These are phyloP conservation scores for Creontiades dilutus DNA, from an alignment of 2,888 invertebrate species.

Conservation along the genomic window DNA sequence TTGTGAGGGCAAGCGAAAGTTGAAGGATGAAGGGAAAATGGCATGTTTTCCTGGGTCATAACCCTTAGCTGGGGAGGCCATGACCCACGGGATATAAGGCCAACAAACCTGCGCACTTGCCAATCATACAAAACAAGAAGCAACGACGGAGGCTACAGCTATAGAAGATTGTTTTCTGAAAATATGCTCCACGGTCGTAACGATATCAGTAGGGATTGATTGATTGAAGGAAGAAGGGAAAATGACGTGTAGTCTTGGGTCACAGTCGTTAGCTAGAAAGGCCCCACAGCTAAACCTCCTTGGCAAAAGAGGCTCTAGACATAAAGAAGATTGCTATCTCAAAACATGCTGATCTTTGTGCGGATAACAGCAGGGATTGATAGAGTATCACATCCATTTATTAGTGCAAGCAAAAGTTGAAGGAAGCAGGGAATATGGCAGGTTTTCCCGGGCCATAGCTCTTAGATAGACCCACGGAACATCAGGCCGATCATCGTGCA, in stretches of 20 bases:
- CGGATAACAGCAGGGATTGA: background rate
- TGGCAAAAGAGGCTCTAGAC: too few species aligned
- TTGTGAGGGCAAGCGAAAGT: conserved; percentile 6
- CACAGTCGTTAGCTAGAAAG: background rate
- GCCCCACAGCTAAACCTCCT: too few species aligned
- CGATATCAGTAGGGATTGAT: background rate
- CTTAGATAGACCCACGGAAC: background rate
- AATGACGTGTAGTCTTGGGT: background rate
- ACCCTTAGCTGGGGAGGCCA: too few species aligned
- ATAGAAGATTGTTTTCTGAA: too few species aligned
- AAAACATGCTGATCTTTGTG: background rate
- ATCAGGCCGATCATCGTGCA: too few species aligned
- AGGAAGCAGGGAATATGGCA: background rate
- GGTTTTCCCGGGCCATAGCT: background rate
- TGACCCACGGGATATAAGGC: background rate
- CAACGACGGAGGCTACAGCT: too few species aligned
- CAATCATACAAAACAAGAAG: too few species aligned
- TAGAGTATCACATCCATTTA: background rate
- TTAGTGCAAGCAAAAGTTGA: background rate
- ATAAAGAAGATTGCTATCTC: too few species aligned
- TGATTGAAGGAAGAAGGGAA: background rate
- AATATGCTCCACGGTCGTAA: too few species aligned
- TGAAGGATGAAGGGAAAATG: background rate
- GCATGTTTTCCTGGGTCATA: background rate
- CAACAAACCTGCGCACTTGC: too few species aligned